phyloP scores from a whole-genome alignment of 1,140 invertebrate species.

The Saccostrea echinata region DNA sequence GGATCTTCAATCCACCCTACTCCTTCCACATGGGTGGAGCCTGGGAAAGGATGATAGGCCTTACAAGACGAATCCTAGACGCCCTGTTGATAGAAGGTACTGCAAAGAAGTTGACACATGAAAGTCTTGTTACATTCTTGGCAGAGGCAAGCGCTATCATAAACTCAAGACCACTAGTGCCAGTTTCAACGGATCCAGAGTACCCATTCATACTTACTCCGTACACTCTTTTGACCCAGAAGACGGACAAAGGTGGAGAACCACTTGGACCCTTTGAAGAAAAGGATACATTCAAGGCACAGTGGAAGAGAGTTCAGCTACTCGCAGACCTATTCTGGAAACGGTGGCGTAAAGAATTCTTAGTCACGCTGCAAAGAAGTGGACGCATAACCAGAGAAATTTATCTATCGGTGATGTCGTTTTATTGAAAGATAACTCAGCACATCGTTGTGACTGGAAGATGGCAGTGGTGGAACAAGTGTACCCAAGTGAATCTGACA shows the following conservation, averaged over 20 bases:
- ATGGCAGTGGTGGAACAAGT: slow-evolving; percentile 35
- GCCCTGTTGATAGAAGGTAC: slow-evolving; percentile 26
- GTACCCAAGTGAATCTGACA: not conserved
- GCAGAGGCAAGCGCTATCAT: slow-evolving; percentile 35
- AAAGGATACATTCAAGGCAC: slow-evolving; percentile 26
- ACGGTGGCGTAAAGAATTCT: slow-evolving; percentile 53
- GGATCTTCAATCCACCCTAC: slow-evolving; percentile 46
- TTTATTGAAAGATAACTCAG: slow-evolving; percentile 43
- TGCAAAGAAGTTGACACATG: slow-evolving; percentile 21
- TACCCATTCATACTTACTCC: slow-evolving; percentile 37
- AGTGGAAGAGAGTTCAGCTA: slow-evolving; percentile 50
- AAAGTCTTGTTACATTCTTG: slow-evolving; percentile 41
- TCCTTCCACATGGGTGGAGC: slow-evolving; percentile 43
- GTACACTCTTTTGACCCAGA: slow-evolving; percentile 35
- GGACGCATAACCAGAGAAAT: slow-evolving; percentile 40
- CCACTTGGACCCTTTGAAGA: slow-evolving; percentile 11
- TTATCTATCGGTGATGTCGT: slow-evolving; percentile 51
- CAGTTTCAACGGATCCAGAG: slow-evolving; percentile 26
- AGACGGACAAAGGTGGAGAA: not conserved
- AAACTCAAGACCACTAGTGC: slow-evolving; percentile 37
- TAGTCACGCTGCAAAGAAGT: slow-evolving; percentile 54
- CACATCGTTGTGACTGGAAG: slow-evolving; percentile 48
- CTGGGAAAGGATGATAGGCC: slow-evolving; percentile 58
- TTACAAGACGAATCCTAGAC: slow-evolving; percentile 44
- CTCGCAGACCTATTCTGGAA: slow-evolving; percentile 55